Evolutionary conservation across 2,113 vertebrate species (phyloP).

Genomic region (Toxotes jaculatrix): DNA sequence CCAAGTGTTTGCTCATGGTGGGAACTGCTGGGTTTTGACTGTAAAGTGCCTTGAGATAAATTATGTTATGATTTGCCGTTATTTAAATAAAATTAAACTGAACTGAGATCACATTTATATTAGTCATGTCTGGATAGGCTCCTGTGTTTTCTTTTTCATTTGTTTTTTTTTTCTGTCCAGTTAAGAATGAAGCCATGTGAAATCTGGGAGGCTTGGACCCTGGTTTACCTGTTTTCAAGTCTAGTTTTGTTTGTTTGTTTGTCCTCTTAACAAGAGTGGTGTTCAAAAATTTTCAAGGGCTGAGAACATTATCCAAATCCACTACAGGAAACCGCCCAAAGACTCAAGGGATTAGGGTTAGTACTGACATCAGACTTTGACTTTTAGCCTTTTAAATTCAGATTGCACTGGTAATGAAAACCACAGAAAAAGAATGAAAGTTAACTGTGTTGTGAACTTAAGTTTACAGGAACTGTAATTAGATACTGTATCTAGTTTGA

Average conservation of each 20-base stretch:
- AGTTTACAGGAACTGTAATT: slow-evolving; percentile 36
- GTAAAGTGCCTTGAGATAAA: too few relatives aligned
- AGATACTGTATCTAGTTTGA: slow-evolving; percentile 5
- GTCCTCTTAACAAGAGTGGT: too few relatives aligned
- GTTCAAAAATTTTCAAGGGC: too few relatives aligned
- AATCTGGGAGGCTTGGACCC: neutral
- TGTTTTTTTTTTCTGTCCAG: too few relatives aligned
- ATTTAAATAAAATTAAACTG: too few relatives aligned
- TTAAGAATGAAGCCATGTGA: too few relatives aligned
- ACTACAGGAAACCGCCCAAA: neutral
- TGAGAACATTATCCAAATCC: neutral
- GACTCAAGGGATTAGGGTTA: neutral
- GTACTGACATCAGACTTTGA: neutral
- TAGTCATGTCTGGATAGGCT: too few relatives aligned
- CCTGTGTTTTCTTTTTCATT: too few relatives aligned
- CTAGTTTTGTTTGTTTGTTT: neutral
- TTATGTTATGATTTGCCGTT: too few relatives aligned
- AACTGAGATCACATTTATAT: too few relatives aligned
- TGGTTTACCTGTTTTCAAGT: neutral
- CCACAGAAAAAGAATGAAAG: neutral
- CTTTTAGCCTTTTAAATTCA: neutral
- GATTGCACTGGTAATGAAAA: neutral
- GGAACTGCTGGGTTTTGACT: too few relatives aligned
- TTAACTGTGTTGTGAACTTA: neutral
- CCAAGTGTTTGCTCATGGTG: too few relatives aligned